Conservation (phyloP, 2,888 invertebrate species). For the Dione juno region DNA sequence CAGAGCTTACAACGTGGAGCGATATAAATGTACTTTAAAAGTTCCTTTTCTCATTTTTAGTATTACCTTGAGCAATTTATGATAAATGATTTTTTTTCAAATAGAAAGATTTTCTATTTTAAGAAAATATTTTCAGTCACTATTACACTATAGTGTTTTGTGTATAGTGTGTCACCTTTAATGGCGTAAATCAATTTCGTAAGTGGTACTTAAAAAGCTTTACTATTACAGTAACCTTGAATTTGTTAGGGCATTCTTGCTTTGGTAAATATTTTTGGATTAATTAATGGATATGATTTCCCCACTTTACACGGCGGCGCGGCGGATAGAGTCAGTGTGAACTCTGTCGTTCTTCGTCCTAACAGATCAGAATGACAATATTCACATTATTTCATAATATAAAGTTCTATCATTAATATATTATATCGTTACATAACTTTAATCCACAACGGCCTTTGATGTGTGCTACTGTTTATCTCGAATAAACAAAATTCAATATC, state of each 20-base stretch:
- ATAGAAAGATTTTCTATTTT: no score
- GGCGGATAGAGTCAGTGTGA: no score
- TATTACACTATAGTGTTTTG: no score
- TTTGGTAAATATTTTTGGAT: conserved; percentile 11
- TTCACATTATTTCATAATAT: neutral
- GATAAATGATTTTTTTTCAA: neutral
- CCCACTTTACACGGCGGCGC: no score
- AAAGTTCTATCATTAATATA: neutral
- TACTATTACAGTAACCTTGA: conserved; percentile 1
- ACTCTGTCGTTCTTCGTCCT: no score
- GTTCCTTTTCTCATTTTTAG: neutral
- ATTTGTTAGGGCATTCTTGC: neutral
- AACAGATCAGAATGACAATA: no score
- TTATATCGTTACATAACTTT: neutral
- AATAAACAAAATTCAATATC: neutral
- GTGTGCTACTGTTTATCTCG: neutral
- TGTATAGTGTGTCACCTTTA: no score
- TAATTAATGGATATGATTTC: no score
- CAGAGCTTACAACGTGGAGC: neutral
- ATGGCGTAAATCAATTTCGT: neutral
- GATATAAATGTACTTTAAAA: neutral
- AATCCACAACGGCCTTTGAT: neutral
- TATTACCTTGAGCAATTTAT: neutral
- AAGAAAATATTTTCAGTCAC: no score
- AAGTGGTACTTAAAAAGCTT: conserved; percentile 6